A percentile compares a stretch with the other conserved stretches of the same genome.
Conservation (phyloP, 2,797 vertebrate genomes). For the Melanotaenia trifasciata region DNA sequence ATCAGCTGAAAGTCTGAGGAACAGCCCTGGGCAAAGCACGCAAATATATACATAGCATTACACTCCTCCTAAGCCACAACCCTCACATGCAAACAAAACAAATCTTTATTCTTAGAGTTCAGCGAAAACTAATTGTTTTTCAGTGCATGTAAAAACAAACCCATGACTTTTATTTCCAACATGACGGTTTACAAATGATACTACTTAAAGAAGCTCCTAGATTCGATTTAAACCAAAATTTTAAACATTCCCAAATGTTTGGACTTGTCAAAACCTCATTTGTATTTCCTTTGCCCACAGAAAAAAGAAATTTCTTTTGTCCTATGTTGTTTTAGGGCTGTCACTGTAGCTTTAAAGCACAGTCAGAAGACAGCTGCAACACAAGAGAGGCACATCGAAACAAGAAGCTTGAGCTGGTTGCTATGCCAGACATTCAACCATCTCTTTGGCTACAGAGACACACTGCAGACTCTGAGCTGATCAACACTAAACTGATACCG, state of each 20-base stretch:
- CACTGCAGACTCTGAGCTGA: constrained; percentile 13
- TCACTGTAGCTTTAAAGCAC: constrained; percentile 44
- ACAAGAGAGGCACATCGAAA: constrained; percentile 60
- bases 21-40: constrained; percentile 44
- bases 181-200: neutral
- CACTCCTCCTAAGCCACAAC: constrained; percentile 40
- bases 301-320: constrained; percentile 17
- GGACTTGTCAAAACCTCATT: constrained; percentile 9
- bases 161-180: neutral
- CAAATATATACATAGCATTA: constrained; percentile 14
- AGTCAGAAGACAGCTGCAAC: constrained; percentile 61
- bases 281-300: constrained; percentile 27
- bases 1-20: constrained; percentile 68
- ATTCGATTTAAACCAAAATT: constrained; percentile 29
- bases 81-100: constrained; percentile 63
- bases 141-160: constrained; percentile 34
- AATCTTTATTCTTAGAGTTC: constrained; percentile 54
- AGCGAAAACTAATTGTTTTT: constrained; percentile 41
- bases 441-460: constrained; percentile 34
- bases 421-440: constrained; percentile 65
- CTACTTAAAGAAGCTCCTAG: constrained; percentile 4
- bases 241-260: constrained; percentile 29
- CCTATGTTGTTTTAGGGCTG: constrained; percentile 14
- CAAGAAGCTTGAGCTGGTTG: constrained; percentile 60
- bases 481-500: neutral